Conservation (phyloP, 2,113 vertebrate species). For the Hoplias malabaricus region DNA sequence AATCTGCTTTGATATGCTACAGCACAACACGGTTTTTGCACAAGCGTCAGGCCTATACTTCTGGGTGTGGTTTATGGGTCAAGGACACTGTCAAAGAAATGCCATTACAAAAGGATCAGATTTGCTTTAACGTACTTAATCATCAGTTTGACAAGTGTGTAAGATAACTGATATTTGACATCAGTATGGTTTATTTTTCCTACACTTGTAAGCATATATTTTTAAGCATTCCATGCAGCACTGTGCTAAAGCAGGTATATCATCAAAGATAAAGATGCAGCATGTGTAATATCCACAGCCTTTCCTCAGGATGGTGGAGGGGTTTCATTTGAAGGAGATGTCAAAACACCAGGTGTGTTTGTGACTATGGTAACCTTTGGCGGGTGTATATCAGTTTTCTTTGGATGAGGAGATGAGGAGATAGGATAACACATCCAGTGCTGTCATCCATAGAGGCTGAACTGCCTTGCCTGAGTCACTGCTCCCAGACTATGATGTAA, state of each 20-base stretch:
- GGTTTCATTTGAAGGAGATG: slow-evolving; percentile 32
- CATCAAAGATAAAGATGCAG: slow-evolving; percentile 13
- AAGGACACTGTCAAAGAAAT: background rate
- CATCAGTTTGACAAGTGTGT: background rate
- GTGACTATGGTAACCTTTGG: slow-evolving; percentile 61
- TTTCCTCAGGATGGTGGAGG: background rate
- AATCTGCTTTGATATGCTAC: slow-evolving; percentile 6
- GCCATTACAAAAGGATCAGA: background rate
- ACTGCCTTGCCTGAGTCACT: background rate
- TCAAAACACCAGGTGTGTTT: slow-evolving; percentile 51
- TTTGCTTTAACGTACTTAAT: background rate
- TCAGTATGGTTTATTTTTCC: background rate
- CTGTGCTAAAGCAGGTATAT: background rate
- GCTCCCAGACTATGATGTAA: slow-evolving; percentile 23
- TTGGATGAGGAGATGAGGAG: slow-evolving; percentile 31
- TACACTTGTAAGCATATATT: background rate
- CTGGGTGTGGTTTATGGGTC: background rate
- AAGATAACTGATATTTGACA: background rate
- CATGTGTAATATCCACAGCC: slow-evolving; percentile 22
- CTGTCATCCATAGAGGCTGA: slow-evolving; percentile 23
- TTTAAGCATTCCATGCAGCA: background rate
- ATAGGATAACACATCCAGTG: slow-evolving; percentile 58
- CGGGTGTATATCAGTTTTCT: slow-evolving; percentile 66
- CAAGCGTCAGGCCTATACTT: background rate
- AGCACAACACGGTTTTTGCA: background rate